Percentiles rank a stretch among this genome's conserved stretches.
Evolutionary conservation across 2,113 vertebrate genomes (phyloP).

Genomic region (Cyanoramphus novaezelandiae): DNA sequence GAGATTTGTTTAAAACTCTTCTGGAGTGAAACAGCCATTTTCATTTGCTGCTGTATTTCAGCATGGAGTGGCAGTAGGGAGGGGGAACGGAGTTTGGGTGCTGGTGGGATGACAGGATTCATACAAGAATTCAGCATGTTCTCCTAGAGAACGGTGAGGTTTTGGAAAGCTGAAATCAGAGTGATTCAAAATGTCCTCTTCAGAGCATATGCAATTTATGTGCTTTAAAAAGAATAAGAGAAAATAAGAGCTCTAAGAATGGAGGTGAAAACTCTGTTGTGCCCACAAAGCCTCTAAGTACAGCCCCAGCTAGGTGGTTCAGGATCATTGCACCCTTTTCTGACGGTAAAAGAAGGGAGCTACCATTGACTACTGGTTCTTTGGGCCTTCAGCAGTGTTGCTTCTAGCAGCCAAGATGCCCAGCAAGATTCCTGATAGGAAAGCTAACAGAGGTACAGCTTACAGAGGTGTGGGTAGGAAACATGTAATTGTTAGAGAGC

Average conservation of each 20-base stretch:
- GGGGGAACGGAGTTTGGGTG: background rate
- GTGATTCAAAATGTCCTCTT: background rate
- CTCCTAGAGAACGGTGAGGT: background rate
- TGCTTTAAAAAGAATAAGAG: background rate
- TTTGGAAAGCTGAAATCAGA: background rate
- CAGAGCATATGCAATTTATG: background rate
- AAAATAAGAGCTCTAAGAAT: background rate
- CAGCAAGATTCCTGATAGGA: background rate
- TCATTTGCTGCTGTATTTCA: background rate
- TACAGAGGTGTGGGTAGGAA: background rate
- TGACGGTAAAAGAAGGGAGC: background rate
- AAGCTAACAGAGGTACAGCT: background rate
- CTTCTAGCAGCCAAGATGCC: background rate
- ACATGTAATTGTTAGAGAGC: background rate
- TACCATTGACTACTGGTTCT: background rate
- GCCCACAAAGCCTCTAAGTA: background rate
- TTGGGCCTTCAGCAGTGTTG: background rate
- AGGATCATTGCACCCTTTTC: background rate
- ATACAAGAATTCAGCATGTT: background rate
- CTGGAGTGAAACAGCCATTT: background rate
- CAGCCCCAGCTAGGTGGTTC: background rate
- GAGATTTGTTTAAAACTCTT: background rate
- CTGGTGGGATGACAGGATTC: background rate
- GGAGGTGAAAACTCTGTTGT: background rate
- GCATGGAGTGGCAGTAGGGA: background rate